These are phyloP conservation scores for Leptinotarsa texana DNA, from an alignment of 1,140 invertebrate genomes.

Conservation along the genomic window DNA sequence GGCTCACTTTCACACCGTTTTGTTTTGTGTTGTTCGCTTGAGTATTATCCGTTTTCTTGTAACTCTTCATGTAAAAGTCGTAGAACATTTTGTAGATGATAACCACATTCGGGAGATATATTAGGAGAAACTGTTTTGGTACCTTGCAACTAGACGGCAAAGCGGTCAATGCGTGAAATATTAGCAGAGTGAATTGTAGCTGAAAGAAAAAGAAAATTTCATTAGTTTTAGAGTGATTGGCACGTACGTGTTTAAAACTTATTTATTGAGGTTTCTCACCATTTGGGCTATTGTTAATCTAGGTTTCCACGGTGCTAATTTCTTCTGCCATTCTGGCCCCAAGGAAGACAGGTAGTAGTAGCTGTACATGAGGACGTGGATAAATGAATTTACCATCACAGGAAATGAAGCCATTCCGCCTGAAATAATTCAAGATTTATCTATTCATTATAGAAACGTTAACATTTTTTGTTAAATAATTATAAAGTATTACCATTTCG, in stretches of 20 bases:
- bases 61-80: conserved; percentile 67
- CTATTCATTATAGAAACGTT: no score
- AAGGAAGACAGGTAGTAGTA: conserved; percentile 51
- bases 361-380: conserved; percentile 55
- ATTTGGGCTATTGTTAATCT: conserved; percentile 56
- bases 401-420: conserved; percentile 47
- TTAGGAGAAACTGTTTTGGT: conserved; percentile 56
- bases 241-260: no score
- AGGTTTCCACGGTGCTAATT: conserved; percentile 53
- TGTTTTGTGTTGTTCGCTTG: neutral
- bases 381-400: conserved; percentile 44
- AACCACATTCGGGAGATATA: conserved; percentile 66
- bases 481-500: no score
- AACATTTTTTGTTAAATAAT: no score
- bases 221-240: no score
- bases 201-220: conserved; percentile 54
- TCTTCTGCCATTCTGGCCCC: conserved; percentile 46
- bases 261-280: conserved; percentile 33
- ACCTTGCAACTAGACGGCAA: conserved; percentile 62
- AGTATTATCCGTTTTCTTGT: conserved; percentile 41
- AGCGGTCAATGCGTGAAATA: conserved; percentile 61
- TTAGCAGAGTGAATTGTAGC: conserved; percentile 69
- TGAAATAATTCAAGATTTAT: conserved; percentile 13
- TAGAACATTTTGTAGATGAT: conserved; percentile 73
- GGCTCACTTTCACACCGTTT: neutral